Base-by-base conservation (phyloP, 2,888 invertebrate genomes). In the Cyclophora punctaria region DNA sequence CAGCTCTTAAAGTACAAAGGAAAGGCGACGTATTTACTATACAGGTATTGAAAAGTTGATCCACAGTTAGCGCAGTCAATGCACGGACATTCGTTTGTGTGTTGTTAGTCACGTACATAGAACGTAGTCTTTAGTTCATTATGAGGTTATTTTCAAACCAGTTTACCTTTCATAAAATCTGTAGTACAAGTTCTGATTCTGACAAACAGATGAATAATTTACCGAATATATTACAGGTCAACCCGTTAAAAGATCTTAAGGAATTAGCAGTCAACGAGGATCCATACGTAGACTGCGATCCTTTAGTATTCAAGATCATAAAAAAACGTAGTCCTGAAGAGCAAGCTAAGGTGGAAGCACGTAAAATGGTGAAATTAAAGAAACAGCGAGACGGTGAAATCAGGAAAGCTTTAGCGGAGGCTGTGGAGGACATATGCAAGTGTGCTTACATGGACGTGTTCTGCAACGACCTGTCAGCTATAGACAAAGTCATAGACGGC, bases 281-380 rank as follows among this genome's bases (percentile, higher is more conserved):
- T 69, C 93, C 93, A 0, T 93, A 93, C 63, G 90, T 91, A 43
- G 90, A 92, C 49, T 92, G 92, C 67, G 91, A 92, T 53, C 93
- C 93, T 0, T 84, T 93, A 73, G 86, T 92, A 51, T 93, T 93
- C 63, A 91, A 90, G 71, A 92, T 93, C 34, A 87, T 90, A 0
- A 92, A 92, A 66, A 90, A 91, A 63, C 86, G 91, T 41, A 89
- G 89, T 44, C 83, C 89, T 7, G 80, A 89, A 50, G 87, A 89
- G 47, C 87, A 89, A 47, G 80, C 90, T 5, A 91, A 91, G 59
- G 89, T 87, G 0, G 84, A 84, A 63, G 87, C 90, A 3, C 85
- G 90, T 33, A 81, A 82, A 54, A 88, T 90, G 82, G 89, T 89
- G 0, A 90, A 90, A 65, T 66, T 87, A 7, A 91, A 90, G 59